Evolutionary conservation across 2,888 invertebrate genomes (phyloP), one percentile per base, ranked within the genome.

Genomic region (Drosophila testacea): DNA sequence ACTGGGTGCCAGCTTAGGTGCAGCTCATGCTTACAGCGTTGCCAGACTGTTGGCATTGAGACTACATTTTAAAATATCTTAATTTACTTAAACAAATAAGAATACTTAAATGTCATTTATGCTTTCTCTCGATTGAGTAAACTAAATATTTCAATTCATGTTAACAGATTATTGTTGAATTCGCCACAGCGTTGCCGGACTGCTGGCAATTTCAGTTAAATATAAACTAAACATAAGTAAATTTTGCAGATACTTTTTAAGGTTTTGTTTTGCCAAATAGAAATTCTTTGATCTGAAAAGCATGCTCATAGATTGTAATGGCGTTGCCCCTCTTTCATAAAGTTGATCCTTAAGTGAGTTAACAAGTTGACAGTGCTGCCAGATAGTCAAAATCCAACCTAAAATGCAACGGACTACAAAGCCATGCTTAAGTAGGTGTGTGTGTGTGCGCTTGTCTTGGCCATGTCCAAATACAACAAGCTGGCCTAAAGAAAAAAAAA

Each of bases 401-500:
- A 9, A 41, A 46, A 46, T 56, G 46, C 56, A 56, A 42, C 55
- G 30, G 32, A 6, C 9, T 32, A 32, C 55, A 16, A 27, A 39
- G 51, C 4, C 16, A 10, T 5, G 6, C 41, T n/a, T 30, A 10
- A 42, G 22, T 22, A 4, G 1, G 11, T 22, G 30, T 22, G 10
- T 39, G n/a, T 6, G 34, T 55, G 39, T 36, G 34, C 47, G 30
- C 10, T 47, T 38, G 51, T 60, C 6, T 64, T 64, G 30, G 57
- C 59, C 64, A 73, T 55, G 54, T 68, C 54, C 48, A 61, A 64
- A 56, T 46, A 66, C 22, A 55, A 50, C 54, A 46, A 60, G 32
- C 11, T 64, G 61, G 68, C 27, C 16, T 50, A 44, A 54, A 69
- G 28, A 65, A 69, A 76, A 73, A 73, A 77, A 73, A 77, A 73